Evolutionary conservation across 2,113 vertebrate species (phyloP).

Genomic region (Oreamnos americanus): DNA sequence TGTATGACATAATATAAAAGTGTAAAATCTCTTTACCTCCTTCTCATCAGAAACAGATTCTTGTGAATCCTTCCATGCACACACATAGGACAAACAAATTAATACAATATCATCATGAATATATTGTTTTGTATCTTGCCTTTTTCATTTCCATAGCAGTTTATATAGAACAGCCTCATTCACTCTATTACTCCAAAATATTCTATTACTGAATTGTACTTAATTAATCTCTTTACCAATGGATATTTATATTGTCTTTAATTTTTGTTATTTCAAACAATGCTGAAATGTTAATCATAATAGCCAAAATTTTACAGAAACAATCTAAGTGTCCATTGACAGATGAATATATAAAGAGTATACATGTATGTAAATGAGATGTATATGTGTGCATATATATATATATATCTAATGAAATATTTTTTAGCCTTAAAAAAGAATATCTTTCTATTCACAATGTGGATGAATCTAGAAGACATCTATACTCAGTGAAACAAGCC

Average conservation of each 20-base stretch:
- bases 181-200: background rate
- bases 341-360: background rate
- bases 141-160: background rate
- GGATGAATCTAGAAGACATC: background rate
- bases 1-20: background rate
- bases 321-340: background rate
- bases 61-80: background rate
- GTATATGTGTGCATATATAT: background rate
- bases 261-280: background rate
- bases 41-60: background rate
- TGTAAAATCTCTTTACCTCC: background rate
- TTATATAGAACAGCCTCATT: background rate
- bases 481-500: background rate
- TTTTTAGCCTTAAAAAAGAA: background rate
- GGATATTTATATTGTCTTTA: background rate
- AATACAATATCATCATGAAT: background rate
- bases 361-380: background rate
- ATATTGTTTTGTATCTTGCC: background rate
- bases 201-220: background rate
- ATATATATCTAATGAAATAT: background rate
- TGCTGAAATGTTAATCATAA: background rate
- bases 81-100: background rate
- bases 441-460: background rate
- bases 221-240: background rate
- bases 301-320: background rate